Evolutionary conservation across 2,888 invertebrate genomes (phyloP).

Genomic region (Drosophila kambysellisi): DNA sequence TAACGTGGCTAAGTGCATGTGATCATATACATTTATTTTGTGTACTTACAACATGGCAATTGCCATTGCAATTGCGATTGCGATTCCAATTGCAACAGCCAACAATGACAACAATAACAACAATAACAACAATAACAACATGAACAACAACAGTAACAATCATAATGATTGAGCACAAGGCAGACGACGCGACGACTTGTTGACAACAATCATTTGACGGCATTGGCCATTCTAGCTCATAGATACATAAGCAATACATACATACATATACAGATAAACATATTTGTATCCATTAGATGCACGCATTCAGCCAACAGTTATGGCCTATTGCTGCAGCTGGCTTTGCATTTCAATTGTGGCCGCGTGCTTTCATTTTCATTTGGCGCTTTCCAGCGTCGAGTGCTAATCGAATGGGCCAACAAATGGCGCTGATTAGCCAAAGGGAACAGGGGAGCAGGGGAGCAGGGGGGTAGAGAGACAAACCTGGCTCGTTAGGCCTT

Average conservation of each 20-base stretch:
- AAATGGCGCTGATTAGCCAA: slow-evolving; percentile 60
- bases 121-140: slow-evolving; percentile 27
- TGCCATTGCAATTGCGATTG: slow-evolving; percentile 31
- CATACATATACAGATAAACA: neutral
- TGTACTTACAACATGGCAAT: slow-evolving; percentile 42
- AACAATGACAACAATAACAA: slow-evolving; percentile 33
- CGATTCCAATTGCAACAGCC: neutral
- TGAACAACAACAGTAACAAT: slow-evolving; percentile 42
- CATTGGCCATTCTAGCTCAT: slow-evolving; percentile 39
- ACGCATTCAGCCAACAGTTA: neutral
- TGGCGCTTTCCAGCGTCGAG: slow-evolving; percentile 28
- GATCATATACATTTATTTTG: slow-evolving; percentile 51
- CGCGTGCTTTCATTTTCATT: slow-evolving; percentile 63
- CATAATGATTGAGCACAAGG: slow-evolving; percentile 75
- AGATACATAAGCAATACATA: slow-evolving; percentile 1
- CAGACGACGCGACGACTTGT: slow-evolving; percentile 66
- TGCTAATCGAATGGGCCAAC: slow-evolving; percentile 57
- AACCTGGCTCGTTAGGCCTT: slow-evolving; percentile 41
- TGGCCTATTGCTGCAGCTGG: slow-evolving; percentile 34
- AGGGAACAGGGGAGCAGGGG: neutral
- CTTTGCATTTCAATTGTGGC: slow-evolving; percentile 77
- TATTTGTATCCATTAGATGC: slow-evolving; percentile 2
- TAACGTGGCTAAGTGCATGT: slow-evolving; percentile 55
- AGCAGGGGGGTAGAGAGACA: neutral
- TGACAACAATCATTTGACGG: slow-evolving; percentile 69